phyloP scores from a whole-genome alignment of 2,888 invertebrate genomes.

The Ophioninae sp. region DNA sequence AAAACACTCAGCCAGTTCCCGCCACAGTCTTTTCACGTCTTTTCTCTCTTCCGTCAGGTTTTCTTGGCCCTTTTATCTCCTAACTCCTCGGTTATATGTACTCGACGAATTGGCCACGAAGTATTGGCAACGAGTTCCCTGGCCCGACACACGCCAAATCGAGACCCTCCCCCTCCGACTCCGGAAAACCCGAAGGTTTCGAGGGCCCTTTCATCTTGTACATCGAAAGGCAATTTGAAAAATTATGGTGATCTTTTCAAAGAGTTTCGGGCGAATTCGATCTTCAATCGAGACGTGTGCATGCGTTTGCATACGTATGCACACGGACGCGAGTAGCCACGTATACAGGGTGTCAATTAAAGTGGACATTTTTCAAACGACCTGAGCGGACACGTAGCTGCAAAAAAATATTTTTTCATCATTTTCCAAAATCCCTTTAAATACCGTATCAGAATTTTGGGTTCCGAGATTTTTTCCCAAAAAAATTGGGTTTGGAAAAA shows the following conservation, averaged over 20 bases:
- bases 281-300: constrained; percentile 34
- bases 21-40: constrained; percentile 22
- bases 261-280: constrained; percentile 65
- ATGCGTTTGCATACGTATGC: background rate
- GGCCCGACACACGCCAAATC: constrained; percentile 54
- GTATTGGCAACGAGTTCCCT: constrained; percentile 57
- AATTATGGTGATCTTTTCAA: constrained; percentile 79
- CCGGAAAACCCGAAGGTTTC: constrained; percentile 11
- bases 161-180: constrained; percentile 28
- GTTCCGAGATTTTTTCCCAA: too few species aligned
- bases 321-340: background rate
- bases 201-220: constrained; percentile 77
- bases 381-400: too few species aligned
- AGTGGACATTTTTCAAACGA: too few species aligned
- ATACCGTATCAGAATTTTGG: too few species aligned
- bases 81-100: constrained; percentile 27
- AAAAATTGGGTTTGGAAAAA: too few species aligned
- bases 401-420: too few species aligned
- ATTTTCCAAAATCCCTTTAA: too few species aligned
- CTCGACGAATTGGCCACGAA: constrained; percentile 41
- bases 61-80: constrained; percentile 20
- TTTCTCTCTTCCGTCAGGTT: constrained; percentile 14
- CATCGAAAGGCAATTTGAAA: constrained; percentile 79
- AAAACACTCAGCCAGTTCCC: constrained; percentile 44
- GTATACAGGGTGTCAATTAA: background rate